Conservation (phyloP, 2,797 vertebrate species). For the Austrolebias charrua region DNA sequence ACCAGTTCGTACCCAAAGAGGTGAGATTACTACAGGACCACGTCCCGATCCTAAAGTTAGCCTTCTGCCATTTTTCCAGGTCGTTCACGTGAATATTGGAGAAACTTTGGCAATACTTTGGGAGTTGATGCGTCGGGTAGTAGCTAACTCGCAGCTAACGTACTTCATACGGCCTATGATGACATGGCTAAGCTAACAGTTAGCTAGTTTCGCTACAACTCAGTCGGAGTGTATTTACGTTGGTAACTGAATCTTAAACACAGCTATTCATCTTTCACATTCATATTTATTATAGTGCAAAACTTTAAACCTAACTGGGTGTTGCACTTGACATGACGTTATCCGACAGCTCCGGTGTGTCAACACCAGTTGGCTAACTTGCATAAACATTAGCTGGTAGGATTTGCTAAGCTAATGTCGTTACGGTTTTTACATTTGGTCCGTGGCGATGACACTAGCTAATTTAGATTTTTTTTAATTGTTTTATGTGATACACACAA, state of each 20-base stretch:
- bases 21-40: slow-evolving; percentile 77
- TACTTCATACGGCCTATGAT: slow-evolving; percentile 65
- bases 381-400: slow-evolving; percentile 40
- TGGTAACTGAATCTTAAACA: neutral
- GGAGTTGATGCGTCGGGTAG: slow-evolving; percentile 28
- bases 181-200: slow-evolving; percentile 59
- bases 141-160: slow-evolving; percentile 56
- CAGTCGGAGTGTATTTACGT: slow-evolving; percentile 35
- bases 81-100: neutral
- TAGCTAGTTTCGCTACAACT: slow-evolving; percentile 45
- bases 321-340: slow-evolving; percentile 19
- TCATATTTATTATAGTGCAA: accelerated
- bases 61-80: slow-evolving; percentile 16
- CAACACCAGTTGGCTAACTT: slow-evolving; percentile 54
- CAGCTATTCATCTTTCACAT: accelerated
- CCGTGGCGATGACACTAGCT: slow-evolving; percentile 20
- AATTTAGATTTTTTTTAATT: slow-evolving; percentile 33
- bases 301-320: neutral
- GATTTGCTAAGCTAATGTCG: slow-evolving; percentile 35
- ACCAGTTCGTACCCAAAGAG: slow-evolving; percentile 94
- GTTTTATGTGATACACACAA: slow-evolving; percentile 17
- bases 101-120: slow-evolving; percentile 42
- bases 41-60: slow-evolving; percentile 14
- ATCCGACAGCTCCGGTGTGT: slow-evolving; percentile 34
- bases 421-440: slow-evolving; percentile 37